These are phyloP conservation scores for Procambarus clarkii DNA, from an alignment of 1,140 invertebrate genomes.

Conservation along the genomic window DNA sequence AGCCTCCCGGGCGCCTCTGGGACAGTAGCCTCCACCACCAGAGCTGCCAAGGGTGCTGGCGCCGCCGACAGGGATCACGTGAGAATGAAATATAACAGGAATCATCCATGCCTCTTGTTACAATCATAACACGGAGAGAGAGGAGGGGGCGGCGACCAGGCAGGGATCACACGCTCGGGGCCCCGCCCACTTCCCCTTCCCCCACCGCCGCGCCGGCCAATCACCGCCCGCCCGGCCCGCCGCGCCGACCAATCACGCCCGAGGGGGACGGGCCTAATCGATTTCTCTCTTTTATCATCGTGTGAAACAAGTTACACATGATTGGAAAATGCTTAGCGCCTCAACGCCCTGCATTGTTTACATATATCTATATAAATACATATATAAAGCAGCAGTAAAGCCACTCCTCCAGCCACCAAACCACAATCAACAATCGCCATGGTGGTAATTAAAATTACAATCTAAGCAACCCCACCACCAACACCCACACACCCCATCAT, in stretches of 20 bases:
- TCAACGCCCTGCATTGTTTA: slow-evolving; percentile 57
- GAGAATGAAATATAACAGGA: slow-evolving; percentile 68
- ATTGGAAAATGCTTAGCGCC: slow-evolving; percentile 66
- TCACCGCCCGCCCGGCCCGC: slow-evolving; percentile 16
- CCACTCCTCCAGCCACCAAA: slow-evolving; percentile 10
- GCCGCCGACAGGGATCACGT: slow-evolving; percentile 61
- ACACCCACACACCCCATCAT: neutral
- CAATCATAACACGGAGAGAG: slow-evolving; percentile 64
- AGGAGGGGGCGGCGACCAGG: slow-evolving; percentile 50
- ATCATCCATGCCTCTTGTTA: slow-evolving; percentile 68
- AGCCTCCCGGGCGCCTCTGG: no score
- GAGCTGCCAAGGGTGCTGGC: slow-evolving; percentile 45
- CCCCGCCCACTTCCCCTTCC: slow-evolving; percentile 38
- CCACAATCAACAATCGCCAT: slow-evolving; percentile 20
- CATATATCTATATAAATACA: slow-evolving; percentile 16
- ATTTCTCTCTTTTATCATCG: slow-evolving; percentile 68
- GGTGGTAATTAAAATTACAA: neutral
- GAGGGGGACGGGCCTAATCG: slow-evolving; percentile 68
- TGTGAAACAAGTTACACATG: slow-evolving; percentile 69
- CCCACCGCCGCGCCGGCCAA: slow-evolving; percentile 29
- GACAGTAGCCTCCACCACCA: no score
- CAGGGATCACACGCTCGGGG: slow-evolving; percentile 46
- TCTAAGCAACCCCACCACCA: neutral
- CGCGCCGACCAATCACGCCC: slow-evolving; percentile 50
- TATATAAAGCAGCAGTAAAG: no score